phyloP scores from a whole-genome alignment of 2,113 vertebrate genomes.

The Halichoeres trimaculatus region DNA sequence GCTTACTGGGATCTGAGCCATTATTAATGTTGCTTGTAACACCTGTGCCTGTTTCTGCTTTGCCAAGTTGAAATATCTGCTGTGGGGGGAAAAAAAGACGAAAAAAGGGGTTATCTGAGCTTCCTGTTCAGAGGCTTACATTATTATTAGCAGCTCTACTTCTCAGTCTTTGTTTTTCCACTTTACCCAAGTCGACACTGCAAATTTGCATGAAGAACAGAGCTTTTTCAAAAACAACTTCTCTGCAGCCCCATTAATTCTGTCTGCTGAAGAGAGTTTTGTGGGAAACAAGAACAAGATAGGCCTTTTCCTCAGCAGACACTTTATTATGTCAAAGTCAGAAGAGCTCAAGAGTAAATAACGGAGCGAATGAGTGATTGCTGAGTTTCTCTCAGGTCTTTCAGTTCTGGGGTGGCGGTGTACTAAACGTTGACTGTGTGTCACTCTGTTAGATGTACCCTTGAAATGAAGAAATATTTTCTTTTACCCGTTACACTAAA shows the following conservation, averaged over 20 bases:
- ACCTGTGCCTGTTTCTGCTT: neutral
- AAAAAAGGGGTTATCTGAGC: neutral
- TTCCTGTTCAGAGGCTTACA: neutral
- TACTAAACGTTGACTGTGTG: neutral
- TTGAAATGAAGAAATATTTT: neutral
- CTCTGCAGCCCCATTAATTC: neutral
- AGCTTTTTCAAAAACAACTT: constrained; percentile 4
- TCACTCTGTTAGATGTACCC: neutral
- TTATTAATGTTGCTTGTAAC: constrained; percentile 3
- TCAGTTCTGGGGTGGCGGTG: neutral
- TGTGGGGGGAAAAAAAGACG: too few relatives aligned
- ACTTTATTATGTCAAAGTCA: neutral
- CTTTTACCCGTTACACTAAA: neutral
- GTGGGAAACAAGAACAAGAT: neutral
- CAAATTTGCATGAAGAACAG: constrained; percentile 7
- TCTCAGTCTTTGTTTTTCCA: neutral
- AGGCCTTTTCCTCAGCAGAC: neutral
- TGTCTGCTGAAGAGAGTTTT: neutral
- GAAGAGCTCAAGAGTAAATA: neutral
- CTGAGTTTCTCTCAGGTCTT: neutral
- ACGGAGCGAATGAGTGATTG: neutral
- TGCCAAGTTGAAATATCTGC: too few relatives aligned
- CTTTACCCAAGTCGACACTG: neutral
- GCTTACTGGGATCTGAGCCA: constrained; percentile 1
- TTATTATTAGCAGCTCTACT: neutral